phyloP scores from a whole-genome alignment of 2,797 vertebrate genomes.

The Oreochromis grahami region DNA sequence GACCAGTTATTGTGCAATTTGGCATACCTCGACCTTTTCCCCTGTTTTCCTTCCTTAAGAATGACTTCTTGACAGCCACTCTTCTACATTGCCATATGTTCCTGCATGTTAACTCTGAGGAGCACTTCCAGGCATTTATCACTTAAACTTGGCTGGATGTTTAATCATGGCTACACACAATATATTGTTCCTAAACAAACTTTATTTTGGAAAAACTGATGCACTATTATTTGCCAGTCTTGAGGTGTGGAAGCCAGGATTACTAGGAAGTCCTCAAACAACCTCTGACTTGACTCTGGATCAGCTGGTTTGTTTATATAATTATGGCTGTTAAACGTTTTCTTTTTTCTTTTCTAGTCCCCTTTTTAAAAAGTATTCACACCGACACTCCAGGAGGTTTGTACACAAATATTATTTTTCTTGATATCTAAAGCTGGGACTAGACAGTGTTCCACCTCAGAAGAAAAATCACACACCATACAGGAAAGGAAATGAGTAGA shows the following conservation, averaged over 20 bases:
- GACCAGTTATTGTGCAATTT: not conserved
- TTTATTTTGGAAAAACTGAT: not conserved
- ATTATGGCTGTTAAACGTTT: not conserved
- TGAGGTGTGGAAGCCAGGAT: not conserved
- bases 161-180: not conserved
- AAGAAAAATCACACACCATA: not conserved
- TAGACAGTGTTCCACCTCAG: not conserved
- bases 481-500: not conserved
- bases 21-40: accelerated
- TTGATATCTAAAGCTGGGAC: not conserved
- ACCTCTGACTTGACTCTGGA: not conserved
- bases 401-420: not conserved
- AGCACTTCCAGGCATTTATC: not conserved
- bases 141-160: not conserved
- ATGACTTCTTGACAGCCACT: not conserved
- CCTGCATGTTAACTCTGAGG: not conserved
- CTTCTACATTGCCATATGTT: not conserved
- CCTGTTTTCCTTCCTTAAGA: not conserved
- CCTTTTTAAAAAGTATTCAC: not conserved
- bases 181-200: not conserved
- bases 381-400: not conserved
- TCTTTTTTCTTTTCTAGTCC: not conserved
- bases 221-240: not conserved
- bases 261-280: not conserved
- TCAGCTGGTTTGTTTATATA: not conserved